phyloP scores from a whole-genome alignment of 2,888 invertebrate genomes.

The Galeopsomyia nigrocyanea region DNA sequence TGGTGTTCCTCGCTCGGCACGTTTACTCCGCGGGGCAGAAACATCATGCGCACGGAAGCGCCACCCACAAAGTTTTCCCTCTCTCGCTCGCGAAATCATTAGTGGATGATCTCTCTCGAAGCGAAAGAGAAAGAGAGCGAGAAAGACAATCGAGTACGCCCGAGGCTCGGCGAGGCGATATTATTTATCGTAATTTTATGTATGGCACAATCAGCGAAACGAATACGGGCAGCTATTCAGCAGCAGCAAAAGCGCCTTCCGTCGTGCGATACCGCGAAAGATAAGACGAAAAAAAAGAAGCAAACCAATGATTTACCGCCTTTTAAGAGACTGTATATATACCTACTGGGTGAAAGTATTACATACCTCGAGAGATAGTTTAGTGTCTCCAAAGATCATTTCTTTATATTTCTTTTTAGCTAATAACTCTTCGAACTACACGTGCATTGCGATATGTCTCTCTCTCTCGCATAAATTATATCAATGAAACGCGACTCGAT shows the following conservation, averaged over 20 bases:
- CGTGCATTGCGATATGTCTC: conserved; percentile 10
- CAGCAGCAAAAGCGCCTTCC: conserved; percentile 15
- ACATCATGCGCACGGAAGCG: conserved; percentile 24
- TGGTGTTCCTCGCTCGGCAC: neutral
- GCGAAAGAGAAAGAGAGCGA: conserved; percentile 2
- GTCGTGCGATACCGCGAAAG: conserved; percentile 52
- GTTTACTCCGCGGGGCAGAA: conserved; percentile 17
- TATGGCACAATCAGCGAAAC: conserved; percentile 64
- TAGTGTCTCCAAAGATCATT: neutral
- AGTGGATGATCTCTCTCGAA: conserved; percentile 29
- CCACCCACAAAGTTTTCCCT: conserved; percentile 44
- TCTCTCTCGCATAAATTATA: conserved; percentile 35
- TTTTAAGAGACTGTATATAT: conserved; percentile 52
- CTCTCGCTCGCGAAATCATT: conserved; percentile 37
- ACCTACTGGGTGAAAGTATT: conserved; percentile 25
- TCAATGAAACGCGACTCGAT: conserved; percentile 38
- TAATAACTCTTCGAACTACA: conserved; percentile 12
- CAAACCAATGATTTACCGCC: conserved; percentile 59
- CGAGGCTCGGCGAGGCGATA: conserved; percentile 30
- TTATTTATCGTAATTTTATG: conserved; percentile 68
- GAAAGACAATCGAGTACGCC: conserved; percentile 45
- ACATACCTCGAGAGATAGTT: conserved; percentile 8
- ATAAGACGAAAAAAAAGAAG: conserved; percentile 55
- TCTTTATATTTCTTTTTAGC: conserved; percentile 16
- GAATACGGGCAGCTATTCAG: conserved; percentile 12